Conservation (phyloP, 2,113 vertebrate species). For the Pangasianodon gigas region DNA sequence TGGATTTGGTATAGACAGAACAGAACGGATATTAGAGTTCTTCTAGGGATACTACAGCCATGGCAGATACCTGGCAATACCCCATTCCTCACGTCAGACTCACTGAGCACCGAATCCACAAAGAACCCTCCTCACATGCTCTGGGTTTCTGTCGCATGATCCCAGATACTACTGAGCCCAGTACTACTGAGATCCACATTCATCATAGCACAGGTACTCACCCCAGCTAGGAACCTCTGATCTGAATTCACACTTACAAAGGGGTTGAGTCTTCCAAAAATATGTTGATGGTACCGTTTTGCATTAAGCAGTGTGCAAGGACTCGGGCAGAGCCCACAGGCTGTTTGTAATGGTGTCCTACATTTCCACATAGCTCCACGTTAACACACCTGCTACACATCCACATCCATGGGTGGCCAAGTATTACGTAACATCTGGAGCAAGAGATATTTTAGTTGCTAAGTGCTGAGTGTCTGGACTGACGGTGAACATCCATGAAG, state of each 20-base stretch:
- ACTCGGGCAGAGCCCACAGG: neutral
- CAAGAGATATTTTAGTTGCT: constrained; percentile 5
- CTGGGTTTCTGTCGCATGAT: too few species aligned
- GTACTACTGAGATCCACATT: neutral
- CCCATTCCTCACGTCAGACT: neutral
- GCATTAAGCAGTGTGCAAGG: neutral
- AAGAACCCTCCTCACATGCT: too few species aligned
- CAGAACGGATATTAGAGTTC: neutral
- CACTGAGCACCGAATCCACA: neutral
- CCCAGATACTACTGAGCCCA: neutral
- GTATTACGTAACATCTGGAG: neutral
- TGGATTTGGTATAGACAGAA: neutral
- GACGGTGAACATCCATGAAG: neutral
- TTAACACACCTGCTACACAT: neutral
- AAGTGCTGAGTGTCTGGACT: neutral
- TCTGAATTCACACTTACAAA: neutral
- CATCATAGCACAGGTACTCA: neutral
- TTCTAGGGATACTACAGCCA: neutral
- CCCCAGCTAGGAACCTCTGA: neutral
- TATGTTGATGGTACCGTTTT: neutral
- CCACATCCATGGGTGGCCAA: neutral
- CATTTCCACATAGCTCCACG: neutral
- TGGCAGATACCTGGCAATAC: neutral
- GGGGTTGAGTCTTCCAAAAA: neutral
- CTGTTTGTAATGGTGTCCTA: neutral